Base-by-base conservation (phyloP, 2,888 invertebrate species). In the Ornithoptera alexandrae region DNA sequence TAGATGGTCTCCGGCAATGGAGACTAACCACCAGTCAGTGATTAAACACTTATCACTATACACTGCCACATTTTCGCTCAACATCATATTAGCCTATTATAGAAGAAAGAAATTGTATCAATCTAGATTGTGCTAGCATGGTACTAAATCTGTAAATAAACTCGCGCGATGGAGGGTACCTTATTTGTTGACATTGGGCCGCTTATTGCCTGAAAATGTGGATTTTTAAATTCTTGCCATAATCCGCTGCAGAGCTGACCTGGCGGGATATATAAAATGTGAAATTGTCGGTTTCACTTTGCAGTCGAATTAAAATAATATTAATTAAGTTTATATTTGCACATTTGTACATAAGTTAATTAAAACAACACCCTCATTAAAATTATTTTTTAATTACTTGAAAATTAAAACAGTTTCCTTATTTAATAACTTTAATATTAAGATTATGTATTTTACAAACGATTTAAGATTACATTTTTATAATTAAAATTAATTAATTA, bases 241-340 rank as follows among this genome's bases (percentile, higher is more conserved):
- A 57, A 58, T 58, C 57, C 57, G 57, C 12, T 58, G 57, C 57
- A 20, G 12, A 58, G 57, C 57, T 58, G n/a, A 58, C 57, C 57
- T 22, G 22, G 57, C 57, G 62, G n/a, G 22, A 12, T 24, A 20
- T 57, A 67, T 56, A 39, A 57, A 67, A 67, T 67, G 57, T 57
- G 62, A 67, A 57, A 57, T 67, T 42, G 24, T 20, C 61, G 30
- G 50, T 36, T 30, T 67, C 56, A n/a, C 62, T 22, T 56, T 20
- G 57, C 22, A 53, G 62, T 5, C 53, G 67, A 22, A 22, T 58
- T 58, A 22, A 22, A 58, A 58, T 22, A 58, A 58, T 8, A 22
- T 18, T 57, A 22, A 22, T 18, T 57, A 22, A 22, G 22, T 22
- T 24, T 53, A 53, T 53, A n/a, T 53, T 7, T 2, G 53, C 50